These are phyloP conservation scores for Henicopernis longicauda DNA, from an alignment of 2,113 vertebrate genomes.

Conservation along the genomic window DNA sequence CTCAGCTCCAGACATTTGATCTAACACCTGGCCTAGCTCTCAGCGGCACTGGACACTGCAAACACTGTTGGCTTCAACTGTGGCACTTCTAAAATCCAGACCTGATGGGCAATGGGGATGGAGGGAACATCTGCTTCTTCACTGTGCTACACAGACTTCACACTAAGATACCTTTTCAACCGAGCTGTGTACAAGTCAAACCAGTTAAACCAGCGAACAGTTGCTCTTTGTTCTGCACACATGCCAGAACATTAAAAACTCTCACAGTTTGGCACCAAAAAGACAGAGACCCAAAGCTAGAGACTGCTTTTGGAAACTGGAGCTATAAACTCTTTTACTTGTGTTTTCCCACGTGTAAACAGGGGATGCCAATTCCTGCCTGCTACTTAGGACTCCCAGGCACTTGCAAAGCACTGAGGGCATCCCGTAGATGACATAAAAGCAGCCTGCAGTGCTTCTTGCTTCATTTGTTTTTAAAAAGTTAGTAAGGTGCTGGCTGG, in stretches of 20 bases:
- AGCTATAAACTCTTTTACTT: constrained; percentile 8
- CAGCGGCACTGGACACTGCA: constrained; percentile 18
- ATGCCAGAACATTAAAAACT: constrained; percentile 39
- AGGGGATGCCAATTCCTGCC: not conserved
- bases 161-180: constrained; percentile 27
- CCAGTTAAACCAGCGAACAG: constrained; percentile 42
- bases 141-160: not conserved
- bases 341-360: constrained; percentile 3
- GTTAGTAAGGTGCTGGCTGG: not conserved
- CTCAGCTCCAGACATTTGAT: constrained; percentile 47
- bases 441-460: not conserved
- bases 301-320: not conserved
- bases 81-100: constrained; percentile 32
- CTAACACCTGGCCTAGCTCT: constrained; percentile 53
- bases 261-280: constrained; percentile 36
- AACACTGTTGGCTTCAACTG: constrained; percentile 10
- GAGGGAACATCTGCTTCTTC: constrained; percentile 50
- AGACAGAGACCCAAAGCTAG: constrained; percentile 45
- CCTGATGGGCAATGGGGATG: constrained; percentile 3
- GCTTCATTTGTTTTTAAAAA: not conserved
- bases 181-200: not conserved
- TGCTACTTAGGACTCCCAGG: not conserved
- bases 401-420: not conserved
- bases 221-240: constrained; percentile 58
- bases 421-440: not conserved